Percentiles rank a stretch among this genome's conserved stretches.
Conservation (phyloP, 2,113 vertebrate species). For the Illadopsis cleaveri region DNA sequence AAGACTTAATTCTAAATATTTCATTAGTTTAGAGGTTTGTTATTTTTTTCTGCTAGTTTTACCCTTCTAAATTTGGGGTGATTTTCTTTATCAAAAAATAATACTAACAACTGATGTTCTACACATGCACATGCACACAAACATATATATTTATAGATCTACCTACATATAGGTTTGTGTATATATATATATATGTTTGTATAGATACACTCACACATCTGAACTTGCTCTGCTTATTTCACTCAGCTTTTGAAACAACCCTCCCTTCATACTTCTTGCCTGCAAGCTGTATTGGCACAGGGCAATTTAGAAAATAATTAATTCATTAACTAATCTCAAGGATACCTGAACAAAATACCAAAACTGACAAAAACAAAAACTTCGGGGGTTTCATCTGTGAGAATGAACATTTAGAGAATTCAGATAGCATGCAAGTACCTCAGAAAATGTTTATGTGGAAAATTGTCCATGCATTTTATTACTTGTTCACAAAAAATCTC, state of each 20-base stretch:
- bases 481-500: constrained; percentile 59
- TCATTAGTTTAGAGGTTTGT: background rate
- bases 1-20: background rate
- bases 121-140: background rate
- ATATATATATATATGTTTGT: background rate
- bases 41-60: background rate
- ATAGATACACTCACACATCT: background rate
- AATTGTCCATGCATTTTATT: constrained; percentile 63
- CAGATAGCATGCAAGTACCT: constrained; percentile 9
- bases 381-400: constrained; percentile 2
- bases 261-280: background rate
- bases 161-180: background rate
- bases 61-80: background rate
- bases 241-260: background rate
- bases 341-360: constrained; percentile 46
- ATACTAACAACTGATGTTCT: background rate
- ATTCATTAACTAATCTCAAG: constrained; percentile 61
- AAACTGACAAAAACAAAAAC: constrained; percentile 29
- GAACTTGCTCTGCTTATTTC: background rate
- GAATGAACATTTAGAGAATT: constrained; percentile 28
- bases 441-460: constrained; percentile 54
- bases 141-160: background rate
- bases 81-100: background rate
- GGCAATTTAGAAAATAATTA: constrained; percentile 56
- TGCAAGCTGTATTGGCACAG: constrained; percentile 10